These are phyloP conservation scores for Netelia melanura DNA, from an alignment of 2,888 invertebrate species.

Conservation along the genomic window DNA sequence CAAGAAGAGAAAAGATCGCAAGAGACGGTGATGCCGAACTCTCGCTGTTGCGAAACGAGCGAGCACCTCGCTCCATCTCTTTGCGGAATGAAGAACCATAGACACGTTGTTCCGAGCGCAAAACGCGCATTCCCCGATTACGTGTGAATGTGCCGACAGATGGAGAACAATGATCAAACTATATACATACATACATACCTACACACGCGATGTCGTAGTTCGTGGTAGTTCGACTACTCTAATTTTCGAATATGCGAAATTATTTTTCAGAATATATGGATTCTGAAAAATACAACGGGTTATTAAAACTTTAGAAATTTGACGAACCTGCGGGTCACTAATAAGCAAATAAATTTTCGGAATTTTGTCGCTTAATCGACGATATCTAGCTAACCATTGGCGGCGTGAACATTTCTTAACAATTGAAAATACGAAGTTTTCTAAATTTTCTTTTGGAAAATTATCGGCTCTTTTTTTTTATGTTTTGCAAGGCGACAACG, in stretches of 20 bases:
- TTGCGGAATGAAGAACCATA: slow-evolving; percentile 46
- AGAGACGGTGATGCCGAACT: slow-evolving; percentile 33
- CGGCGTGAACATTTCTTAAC: background rate
- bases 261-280: too few species aligned
- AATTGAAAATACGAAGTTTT: background rate
- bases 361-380: too few species aligned
- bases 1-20: slow-evolving; percentile 37
- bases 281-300: too few species aligned
- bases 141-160: slow-evolving; percentile 40
- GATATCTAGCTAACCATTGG: too few species aligned
- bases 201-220: background rate
- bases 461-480: background rate
- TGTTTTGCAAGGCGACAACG: background rate
- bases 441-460: background rate
- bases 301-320: too few species aligned
- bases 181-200: slow-evolving; percentile 20
- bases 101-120: slow-evolving; percentile 18
- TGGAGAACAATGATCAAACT: slow-evolving; percentile 35
- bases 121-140: slow-evolving; percentile 32
- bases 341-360: too few species aligned
- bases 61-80: slow-evolving; percentile 28
- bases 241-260: too few species aligned
- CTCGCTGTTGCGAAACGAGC: slow-evolving; percentile 45
- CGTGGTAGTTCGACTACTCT: too few species aligned
- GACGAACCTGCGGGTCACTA: too few species aligned